Conservation (phyloP, 2,888 invertebrate species). For the Brachylomia viminalis region DNA sequence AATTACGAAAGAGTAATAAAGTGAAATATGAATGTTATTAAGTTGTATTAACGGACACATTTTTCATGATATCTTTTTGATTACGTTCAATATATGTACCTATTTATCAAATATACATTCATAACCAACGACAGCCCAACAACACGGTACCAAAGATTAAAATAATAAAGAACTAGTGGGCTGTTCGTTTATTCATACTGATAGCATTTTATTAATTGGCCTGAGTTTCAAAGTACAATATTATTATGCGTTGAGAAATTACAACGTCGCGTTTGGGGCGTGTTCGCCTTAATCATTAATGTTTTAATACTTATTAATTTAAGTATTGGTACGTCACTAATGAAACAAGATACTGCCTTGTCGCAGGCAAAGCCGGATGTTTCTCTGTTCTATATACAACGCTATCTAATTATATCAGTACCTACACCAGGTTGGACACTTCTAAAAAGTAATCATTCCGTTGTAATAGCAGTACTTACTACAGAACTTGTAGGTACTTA, state of each 20-base stretch:
- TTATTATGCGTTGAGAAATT: conserved; percentile 58
- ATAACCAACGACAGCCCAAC: conserved; percentile 39
- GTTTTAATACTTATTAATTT: conserved; percentile 69
- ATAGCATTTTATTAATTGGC: conserved; percentile 60
- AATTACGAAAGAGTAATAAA: conserved; percentile 8
- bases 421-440: conserved; percentile 4
- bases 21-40: conserved; percentile 24
- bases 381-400: conserved; percentile 47
- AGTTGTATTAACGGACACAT: conserved; percentile 21
- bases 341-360: conserved; percentile 61
- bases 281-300: conserved; percentile 67
- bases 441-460: conserved; percentile 13
- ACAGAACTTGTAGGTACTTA: not conserved
- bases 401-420: conserved; percentile 45
- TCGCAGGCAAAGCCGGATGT: conserved; percentile 61
- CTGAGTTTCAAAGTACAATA: conserved; percentile 57
- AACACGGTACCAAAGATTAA: conserved; percentile 40
- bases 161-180: conserved; percentile 55
- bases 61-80: conserved; percentile 32
- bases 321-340: conserved; percentile 64
- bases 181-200: conserved; percentile 39
- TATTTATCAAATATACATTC: conserved; percentile 48
- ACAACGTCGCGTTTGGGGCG: conserved; percentile 39
- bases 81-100: conserved; percentile 21
- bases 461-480: conserved; percentile 9